These are phyloP conservation scores for Panulirus ornatus DNA, from an alignment of 1,140 invertebrate species.

Conservation along the genomic window DNA sequence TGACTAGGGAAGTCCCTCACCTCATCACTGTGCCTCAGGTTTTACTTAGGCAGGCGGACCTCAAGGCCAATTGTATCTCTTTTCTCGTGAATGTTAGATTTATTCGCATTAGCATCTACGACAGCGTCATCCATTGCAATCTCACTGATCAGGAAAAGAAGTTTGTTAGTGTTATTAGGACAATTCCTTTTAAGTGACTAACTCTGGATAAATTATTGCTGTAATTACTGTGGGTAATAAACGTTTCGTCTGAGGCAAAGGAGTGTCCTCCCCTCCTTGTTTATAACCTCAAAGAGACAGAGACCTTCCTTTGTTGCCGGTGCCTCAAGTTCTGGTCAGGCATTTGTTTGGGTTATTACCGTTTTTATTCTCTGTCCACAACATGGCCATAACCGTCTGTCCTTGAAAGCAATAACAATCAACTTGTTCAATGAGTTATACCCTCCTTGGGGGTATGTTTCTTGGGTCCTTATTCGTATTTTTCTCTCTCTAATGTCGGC, in stretches of 20 bases:
- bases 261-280: not conserved
- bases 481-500: too few species aligned
- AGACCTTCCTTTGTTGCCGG: not conserved
- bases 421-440: conserved; percentile 44
- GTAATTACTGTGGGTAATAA: not conserved
- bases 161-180: too few species aligned
- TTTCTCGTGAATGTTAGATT: too few species aligned
- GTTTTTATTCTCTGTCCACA: conserved; percentile 33
- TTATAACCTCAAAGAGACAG: not conserved
- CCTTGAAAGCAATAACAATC: conserved; percentile 41
- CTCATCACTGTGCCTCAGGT: too few species aligned
- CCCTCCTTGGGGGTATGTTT: not conserved
- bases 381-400: not conserved
- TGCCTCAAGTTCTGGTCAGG: not conserved
- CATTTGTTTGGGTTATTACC: conserved; percentile 40
- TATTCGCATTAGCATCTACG: too few species aligned
- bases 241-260: not conserved
- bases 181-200: not conserved
- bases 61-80: too few species aligned
- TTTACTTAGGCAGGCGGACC: too few species aligned
- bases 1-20: too few species aligned
- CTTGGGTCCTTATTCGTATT: too few species aligned
- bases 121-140: too few species aligned
- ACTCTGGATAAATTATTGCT: not conserved
- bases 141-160: too few species aligned